Base-by-base conservation (phyloP, 2,888 invertebrate genomes). In the Drosophila buzzatii region DNA sequence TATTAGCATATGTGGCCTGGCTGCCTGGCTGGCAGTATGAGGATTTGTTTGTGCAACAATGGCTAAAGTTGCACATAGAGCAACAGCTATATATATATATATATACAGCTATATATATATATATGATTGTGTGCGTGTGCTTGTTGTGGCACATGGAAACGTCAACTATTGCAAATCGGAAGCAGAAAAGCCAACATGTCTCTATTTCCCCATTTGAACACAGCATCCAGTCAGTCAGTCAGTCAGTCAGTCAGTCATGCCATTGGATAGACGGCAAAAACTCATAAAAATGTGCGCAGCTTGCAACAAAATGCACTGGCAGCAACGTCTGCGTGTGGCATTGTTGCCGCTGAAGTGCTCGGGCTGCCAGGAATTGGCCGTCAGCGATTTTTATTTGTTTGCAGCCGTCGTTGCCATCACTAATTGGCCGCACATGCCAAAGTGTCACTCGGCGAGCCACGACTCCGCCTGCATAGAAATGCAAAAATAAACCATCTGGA, bases 381-480 rank as follows among this genome's bases (percentile, higher is more conserved):
- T 83, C 87, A 86, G 87, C 81, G 85, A 68, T 79, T 76, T 78
- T 68, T 85, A 81, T 81, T 73, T 81, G 86, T 70, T 68, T 70
- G 86, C 70, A 63, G 59, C 66, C 69, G 57, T 57, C 79, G 79
- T 76, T 89, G 72, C 70, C 75, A 75, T 61, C 78, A 80, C 85
- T 85, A 85, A 85, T 85, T 85, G 90, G 89, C 80, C 83, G 80
- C 90, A 88, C 81, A 88, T 90, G 90, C 80, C 89, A 90, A 88
- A 90, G 89, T 90, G 82, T 87, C 76, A 68, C 69, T 64, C 51
- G 51, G 18, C 39, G 44, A 42, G 58, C 37, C 45, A 14, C 31
- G 65, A 31, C 8, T 63, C 20, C 14, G 20, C 41, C 41, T 64
- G 33, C 49, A 18, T 42, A 39, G 12, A 42, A 35, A 27, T 31